Conservation (phyloP, 2,888 invertebrate genomes). For the Teinopalpus imperialis region DNA sequence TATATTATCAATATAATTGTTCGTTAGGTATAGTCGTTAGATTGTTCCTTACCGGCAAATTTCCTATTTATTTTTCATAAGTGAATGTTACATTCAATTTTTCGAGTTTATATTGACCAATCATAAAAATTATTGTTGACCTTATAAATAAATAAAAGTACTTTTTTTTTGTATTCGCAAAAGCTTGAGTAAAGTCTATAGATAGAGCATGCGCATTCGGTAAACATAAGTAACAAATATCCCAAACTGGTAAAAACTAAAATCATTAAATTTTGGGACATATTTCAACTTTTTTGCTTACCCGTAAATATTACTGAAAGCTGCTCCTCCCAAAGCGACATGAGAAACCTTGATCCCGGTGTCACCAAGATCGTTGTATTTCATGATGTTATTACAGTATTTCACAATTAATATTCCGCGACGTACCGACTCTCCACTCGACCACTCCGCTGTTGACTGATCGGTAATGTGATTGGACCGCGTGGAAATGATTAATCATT, state of each 20-base stretch:
- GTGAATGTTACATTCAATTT: no score
- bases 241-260: not conserved
- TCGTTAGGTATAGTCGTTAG: no score
- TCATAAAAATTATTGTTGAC: no score
- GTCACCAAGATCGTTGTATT: slow-evolving; percentile 86
- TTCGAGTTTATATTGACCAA: no score
- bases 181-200: no score
- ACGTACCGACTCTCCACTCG: slow-evolving; percentile 3
- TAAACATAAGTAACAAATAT: no score
- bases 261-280: not conserved
- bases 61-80: no score
- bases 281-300: slow-evolving; percentile 49
- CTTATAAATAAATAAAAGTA: no score
- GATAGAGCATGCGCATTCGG: slow-evolving; percentile 12
- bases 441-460: slow-evolving; percentile 16
- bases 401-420: not conserved
- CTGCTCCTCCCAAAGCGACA: slow-evolving; percentile 88
- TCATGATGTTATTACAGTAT: slow-evolving; percentile 72
- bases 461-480: slow-evolving; percentile 7
- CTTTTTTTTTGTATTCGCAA: no score
- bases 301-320: slow-evolving; percentile 89
- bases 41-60: no score
- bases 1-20: no score
- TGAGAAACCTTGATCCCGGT: slow-evolving; percentile 88
- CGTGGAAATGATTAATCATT: slow-evolving; percentile 5